A percentile compares a stretch with the other conserved stretches of the same genome.
Conservation (phyloP, 2,113 vertebrate species). For the Chelonoidis abingdonii region DNA sequence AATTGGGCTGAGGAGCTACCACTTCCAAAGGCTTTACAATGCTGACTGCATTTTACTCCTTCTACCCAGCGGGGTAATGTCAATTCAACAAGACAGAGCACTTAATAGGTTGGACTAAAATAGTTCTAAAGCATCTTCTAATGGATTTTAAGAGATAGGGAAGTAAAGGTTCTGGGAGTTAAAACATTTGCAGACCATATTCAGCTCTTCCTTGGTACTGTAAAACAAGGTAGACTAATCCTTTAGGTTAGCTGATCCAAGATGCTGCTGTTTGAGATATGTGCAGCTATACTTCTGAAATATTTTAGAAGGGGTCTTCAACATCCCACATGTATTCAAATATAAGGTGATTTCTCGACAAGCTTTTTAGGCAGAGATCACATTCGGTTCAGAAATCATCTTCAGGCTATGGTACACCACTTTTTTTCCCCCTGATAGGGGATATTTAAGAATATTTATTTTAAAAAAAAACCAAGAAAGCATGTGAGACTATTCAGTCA, state of each 20-base stretch:
- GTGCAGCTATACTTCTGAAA: neutral
- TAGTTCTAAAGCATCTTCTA: neutral
- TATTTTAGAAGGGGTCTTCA: neutral
- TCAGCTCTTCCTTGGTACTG: neutral
- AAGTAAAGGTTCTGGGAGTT: neutral
- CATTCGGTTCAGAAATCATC: neutral
- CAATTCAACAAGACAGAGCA: constrained; percentile 14
- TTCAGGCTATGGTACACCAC: neutral
- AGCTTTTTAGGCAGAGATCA: neutral
- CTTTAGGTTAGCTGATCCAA: neutral
- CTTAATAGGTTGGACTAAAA: neutral
- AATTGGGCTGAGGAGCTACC: neutral
- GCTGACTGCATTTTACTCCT: neutral
- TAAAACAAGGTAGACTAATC: neutral
- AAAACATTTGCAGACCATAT: neutral
- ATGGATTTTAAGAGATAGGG: neutral
- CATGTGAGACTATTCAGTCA: neutral
- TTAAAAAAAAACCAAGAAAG: neutral
- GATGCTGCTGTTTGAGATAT: neutral
- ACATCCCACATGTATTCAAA: neutral
- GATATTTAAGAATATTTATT: neutral
- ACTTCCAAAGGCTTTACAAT: neutral
- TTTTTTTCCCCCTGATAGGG: neutral
- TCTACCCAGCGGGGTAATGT: neutral
- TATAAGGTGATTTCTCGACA: neutral